Evolutionary conservation across 1,140 invertebrate genomes (phyloP).

Genomic region (Yoshiicerus persimilis): DNA sequence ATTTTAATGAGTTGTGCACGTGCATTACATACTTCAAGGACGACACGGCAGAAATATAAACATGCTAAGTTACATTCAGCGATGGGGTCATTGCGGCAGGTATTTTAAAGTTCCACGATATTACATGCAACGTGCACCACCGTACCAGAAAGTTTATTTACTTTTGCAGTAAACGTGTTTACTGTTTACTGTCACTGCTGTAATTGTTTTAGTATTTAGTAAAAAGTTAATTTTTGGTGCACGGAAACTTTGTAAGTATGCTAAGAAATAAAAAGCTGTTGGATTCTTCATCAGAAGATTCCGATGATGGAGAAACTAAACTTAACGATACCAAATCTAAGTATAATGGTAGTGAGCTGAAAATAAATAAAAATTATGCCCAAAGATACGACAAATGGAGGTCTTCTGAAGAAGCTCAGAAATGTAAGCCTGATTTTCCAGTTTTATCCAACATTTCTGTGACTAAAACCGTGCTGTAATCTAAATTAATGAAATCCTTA

Average conservation of each 20-base stretch:
- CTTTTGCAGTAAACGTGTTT: no score
- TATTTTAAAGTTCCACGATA: no score
- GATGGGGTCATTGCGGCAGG: background rate
- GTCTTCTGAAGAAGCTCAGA: slow-evolving; percentile 60
- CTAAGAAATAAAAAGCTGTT: background rate
- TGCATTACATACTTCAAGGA: no score
- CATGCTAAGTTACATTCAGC: background rate
- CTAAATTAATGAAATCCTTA: background rate
- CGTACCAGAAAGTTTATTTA: no score
- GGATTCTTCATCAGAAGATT: background rate
- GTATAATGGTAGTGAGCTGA: slow-evolving; percentile 45
- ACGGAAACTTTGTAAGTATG: background rate
- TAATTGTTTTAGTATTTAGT: no score
- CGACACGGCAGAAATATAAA: no score
- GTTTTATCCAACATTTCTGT: background rate
- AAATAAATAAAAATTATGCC: slow-evolving; percentile 59
- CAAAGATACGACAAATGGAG: slow-evolving; percentile 59
- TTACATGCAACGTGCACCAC: no score
- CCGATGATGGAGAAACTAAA: slow-evolving; percentile 20
- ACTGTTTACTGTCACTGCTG: no score
- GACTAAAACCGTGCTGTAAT: background rate
- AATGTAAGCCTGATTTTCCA: slow-evolving; percentile 53
- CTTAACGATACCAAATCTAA: background rate
- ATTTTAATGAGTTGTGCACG: no score
- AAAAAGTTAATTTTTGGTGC: no score